Conservation (phyloP, 2,888 invertebrate genomes). For the Drosophila algonquin region DNA sequence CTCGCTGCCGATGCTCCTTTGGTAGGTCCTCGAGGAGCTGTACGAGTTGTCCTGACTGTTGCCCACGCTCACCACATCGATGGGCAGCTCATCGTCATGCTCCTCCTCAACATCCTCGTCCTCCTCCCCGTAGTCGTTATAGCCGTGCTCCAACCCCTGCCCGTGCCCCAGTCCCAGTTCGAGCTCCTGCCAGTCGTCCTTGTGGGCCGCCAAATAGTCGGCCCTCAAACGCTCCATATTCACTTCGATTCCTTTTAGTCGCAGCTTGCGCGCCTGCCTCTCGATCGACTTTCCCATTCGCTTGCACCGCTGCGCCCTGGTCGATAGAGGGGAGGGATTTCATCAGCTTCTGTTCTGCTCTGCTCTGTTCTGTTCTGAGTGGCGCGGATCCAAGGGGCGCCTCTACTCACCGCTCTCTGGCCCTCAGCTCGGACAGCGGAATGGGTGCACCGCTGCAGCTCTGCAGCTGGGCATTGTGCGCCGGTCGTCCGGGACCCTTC, state of each 20-base stretch:
- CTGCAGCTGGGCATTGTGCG: constrained; percentile 98
- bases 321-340: neutral
- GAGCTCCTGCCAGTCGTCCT: constrained; percentile 9
- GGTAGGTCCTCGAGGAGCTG: constrained; percentile 51
- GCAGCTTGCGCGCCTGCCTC: constrained; percentile 93
- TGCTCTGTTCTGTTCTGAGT: constrained; percentile 68
- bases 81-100: constrained; percentile 88
- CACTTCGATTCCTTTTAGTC: constrained; percentile 93
- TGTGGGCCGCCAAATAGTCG: constrained; percentile 88
- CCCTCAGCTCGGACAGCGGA: constrained; percentile 92
- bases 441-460: constrained; percentile 98
- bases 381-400: neutral
- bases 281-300: constrained; percentile 95
- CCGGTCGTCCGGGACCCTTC: constrained; percentile 98
- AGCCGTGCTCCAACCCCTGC: constrained; percentile 13
- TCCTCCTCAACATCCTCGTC: constrained; percentile 84
- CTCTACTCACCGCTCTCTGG: constrained; percentile 88
- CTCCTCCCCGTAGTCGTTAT: constrained; percentile 83
- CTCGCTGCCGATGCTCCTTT: constrained; percentile 48
- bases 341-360: neutral
- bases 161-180: neutral
- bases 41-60: constrained; percentile 84
- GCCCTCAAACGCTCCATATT: constrained; percentile 91
- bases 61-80: constrained; percentile 91
- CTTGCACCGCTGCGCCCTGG: constrained; percentile 91